Evolutionary conservation across 2,797 vertebrate genomes (phyloP).

Genomic region (Anableps anableps): DNA sequence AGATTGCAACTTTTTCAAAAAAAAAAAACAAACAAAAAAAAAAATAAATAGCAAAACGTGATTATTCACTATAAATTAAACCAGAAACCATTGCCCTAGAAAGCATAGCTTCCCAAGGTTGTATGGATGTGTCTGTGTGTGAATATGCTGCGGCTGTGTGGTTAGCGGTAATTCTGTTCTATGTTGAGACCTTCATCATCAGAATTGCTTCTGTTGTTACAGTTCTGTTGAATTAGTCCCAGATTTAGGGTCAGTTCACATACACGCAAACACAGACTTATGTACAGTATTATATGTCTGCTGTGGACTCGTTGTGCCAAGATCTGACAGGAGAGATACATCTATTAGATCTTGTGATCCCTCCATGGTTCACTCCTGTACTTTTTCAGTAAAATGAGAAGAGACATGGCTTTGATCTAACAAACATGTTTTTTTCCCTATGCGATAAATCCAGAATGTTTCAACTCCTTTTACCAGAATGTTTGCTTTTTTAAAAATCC

Average conservation of each 20-base stretch:
- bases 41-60: background rate
- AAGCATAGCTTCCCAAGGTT: background rate
- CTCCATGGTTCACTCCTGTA: conserved; percentile 21
- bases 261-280: conserved; percentile 15
- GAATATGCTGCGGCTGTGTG: background rate
- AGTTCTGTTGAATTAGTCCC: conserved; percentile 71
- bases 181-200: conserved; percentile 56
- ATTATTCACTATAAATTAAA: background rate
- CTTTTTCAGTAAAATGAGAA: conserved; percentile 36
- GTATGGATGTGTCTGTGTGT: background rate
- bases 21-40: background rate
- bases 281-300: conserved; percentile 26
- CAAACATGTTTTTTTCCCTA: conserved; percentile 18
- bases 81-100: background rate
- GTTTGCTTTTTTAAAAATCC: conserved; percentile 2
- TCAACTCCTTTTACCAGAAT: background rate
- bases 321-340: conserved; percentile 54
- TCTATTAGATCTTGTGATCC: conserved; percentile 35
- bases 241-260: conserved; percentile 62
- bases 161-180: conserved; percentile 40
- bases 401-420: conserved; percentile 26
- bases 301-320: conserved; percentile 61
- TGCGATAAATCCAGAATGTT: conserved; percentile 4
- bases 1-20: too few species aligned
- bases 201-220: conserved; percentile 33